A percentile compares a stretch with the other conserved stretches of the same genome.
These are phyloP conservation scores for Perca fluviatilis DNA, from an alignment of 2,113 vertebrate genomes.

Conservation along the genomic window DNA sequence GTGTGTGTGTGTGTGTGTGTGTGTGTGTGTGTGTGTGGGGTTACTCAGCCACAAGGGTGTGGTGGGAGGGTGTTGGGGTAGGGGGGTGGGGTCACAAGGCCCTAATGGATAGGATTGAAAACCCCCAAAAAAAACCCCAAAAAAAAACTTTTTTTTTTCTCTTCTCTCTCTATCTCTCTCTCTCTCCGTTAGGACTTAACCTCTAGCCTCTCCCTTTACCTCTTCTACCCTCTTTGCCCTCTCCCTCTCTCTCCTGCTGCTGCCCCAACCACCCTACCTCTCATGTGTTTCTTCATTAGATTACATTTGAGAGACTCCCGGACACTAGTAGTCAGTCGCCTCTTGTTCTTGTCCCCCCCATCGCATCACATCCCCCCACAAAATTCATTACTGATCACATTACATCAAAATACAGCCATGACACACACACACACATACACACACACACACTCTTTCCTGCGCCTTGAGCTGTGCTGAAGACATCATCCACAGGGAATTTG, in stretches of 20 bases:
- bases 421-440: conserved; percentile 29
- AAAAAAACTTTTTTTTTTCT: too few relatives aligned
- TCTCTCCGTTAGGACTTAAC: conserved; percentile 63
- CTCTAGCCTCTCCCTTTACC: conserved; percentile 77
- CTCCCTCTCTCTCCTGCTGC: conserved; percentile 43
- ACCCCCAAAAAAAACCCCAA: too few relatives aligned
- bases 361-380: conserved; percentile 83
- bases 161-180: conserved; percentile 57
- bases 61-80: conserved; percentile 31
- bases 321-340: conserved; percentile 92
- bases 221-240: conserved; percentile 80
- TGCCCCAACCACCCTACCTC: conserved; percentile 37
- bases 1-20: conserved; percentile 36
- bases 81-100: conserved; percentile 53
- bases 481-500: conserved; percentile 82
- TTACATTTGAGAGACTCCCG: conserved; percentile 94
- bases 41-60: conserved; percentile 28
- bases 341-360: conserved; percentile 89
- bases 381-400: conserved; percentile 99
- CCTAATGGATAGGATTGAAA: conserved; percentile 82
- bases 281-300: conserved; percentile 94
- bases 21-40: conserved; percentile 28
- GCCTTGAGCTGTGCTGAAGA: conserved; percentile 90
- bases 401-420: conserved; percentile 91
- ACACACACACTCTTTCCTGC: conserved; percentile 21